phyloP scores from a whole-genome alignment of 2,113 vertebrate species.

The Colius striatus region DNA sequence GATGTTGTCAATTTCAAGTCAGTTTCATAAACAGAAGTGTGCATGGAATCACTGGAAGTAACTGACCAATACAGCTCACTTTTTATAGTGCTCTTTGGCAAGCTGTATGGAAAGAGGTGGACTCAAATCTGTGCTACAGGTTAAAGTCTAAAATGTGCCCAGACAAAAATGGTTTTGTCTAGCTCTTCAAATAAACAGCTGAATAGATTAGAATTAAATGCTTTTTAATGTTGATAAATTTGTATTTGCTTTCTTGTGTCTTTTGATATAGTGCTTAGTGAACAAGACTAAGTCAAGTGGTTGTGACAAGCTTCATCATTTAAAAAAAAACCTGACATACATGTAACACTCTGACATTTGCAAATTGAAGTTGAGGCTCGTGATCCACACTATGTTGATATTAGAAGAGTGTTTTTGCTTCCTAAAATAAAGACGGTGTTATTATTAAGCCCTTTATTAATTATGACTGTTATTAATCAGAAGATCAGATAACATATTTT shows the following conservation, averaged over 20 bases:
- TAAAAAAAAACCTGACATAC: not conserved
- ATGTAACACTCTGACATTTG: not conserved
- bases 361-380: not conserved
- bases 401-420: not conserved
- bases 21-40: not conserved
- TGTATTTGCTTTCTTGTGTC: not conserved
- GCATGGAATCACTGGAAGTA: not conserved
- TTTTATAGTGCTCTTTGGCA: not conserved
- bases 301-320: not conserved
- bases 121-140: not conserved
- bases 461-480: not conserved
- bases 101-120: not conserved
- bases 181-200: not conserved
- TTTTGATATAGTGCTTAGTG: not conserved
- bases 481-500: not conserved
- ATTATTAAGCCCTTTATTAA: not conserved
- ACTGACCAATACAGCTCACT: not conserved
- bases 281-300: not conserved
- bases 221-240: not conserved
- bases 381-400: not conserved
- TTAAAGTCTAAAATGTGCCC: not conserved
- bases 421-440: not conserved
- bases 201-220: not conserved
- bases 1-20: conserved; percentile 17
- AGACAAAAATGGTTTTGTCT: not conserved